phyloP scores from a whole-genome alignment of 2,113 vertebrate species.

The Gadus chalcogrammus region DNA sequence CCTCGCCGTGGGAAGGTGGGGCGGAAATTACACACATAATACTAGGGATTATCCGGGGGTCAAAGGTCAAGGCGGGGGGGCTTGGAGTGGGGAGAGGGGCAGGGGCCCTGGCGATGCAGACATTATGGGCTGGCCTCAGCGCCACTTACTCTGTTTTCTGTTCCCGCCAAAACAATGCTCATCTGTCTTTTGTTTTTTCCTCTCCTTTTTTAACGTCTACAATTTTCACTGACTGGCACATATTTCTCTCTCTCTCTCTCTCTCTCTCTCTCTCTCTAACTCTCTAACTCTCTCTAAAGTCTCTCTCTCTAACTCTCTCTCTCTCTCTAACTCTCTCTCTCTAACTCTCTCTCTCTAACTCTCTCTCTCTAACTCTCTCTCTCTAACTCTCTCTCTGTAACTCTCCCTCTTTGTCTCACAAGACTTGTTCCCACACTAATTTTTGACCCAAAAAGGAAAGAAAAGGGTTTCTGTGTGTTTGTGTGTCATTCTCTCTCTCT shows the following conservation, averaged over 20 bases:
- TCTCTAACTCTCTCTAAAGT: slow-evolving; percentile 11
- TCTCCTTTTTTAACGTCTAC: not conserved
- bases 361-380: too few relatives aligned
- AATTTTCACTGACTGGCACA: slow-evolving; percentile 15
- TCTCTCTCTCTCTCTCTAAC: not conserved
- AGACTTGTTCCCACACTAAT: slow-evolving; percentile 49
- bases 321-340: not conserved
- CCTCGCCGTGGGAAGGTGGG: too few relatives aligned
- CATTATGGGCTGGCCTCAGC: slow-evolving; percentile 16
- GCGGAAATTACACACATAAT: too few relatives aligned
- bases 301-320: too few relatives aligned
- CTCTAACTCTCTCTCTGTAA: not conserved
- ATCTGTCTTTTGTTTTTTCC: slow-evolving; percentile 19
- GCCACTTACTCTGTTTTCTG: not conserved
- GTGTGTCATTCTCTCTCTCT: not conserved
- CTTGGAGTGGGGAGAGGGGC: slow-evolving; percentile 5
- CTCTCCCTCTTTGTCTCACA: too few relatives aligned
- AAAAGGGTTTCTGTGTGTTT: slow-evolving; percentile 26
- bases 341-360: slow-evolving; percentile 16
- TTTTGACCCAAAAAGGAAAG: slow-evolving; percentile 38
- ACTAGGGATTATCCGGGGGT: too few relatives aligned
- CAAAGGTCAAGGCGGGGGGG: not conserved
- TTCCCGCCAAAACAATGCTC: slow-evolving; percentile 29
- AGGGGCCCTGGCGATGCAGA: slow-evolving; percentile 37
- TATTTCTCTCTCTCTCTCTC: not conserved